A percentile compares a stretch with the other conserved stretches of the same genome.
Evolutionary conservation across 2,113 vertebrate species (phyloP).

Genomic region (Macrotus californicus): DNA sequence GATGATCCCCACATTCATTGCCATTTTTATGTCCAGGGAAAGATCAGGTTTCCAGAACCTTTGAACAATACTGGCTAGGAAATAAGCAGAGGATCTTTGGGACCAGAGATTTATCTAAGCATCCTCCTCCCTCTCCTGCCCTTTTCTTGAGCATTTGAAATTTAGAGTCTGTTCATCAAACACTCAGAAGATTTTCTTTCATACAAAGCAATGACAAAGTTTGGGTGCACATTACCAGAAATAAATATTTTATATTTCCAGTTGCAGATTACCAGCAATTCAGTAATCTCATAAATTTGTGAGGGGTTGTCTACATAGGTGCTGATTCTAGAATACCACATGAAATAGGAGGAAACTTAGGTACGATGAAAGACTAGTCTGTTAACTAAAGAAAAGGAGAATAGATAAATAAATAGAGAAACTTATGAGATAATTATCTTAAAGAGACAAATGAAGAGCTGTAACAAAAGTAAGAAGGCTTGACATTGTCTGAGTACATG

Average conservation of each 20-base stretch:
- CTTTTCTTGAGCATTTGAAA: neutral
- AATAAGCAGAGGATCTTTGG: neutral
- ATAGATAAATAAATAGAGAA: neutral
- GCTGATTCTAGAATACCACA: neutral
- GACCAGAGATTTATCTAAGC: neutral
- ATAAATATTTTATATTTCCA: neutral
- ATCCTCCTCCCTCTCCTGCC: fast-evolving
- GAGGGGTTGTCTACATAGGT: neutral
- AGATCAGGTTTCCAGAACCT: neutral
- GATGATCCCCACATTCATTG: neutral
- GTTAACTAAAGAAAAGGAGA: neutral
- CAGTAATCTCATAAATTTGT: neutral
- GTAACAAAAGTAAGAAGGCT: slow-evolving; percentile 21
- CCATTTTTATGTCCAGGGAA: neutral
- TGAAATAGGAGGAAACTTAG: neutral
- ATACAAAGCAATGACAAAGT: neutral
- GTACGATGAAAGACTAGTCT: neutral
- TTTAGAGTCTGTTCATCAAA: neutral
- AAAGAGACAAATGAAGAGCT: neutral
- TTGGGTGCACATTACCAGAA: neutral
- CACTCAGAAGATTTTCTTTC: neutral
- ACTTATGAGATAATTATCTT: neutral
- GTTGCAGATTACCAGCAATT: neutral
- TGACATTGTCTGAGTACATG: slow-evolving; percentile 51
- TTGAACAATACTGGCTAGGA: neutral